These are phyloP conservation scores for Theretra japonica DNA, from an alignment of 2,888 invertebrate genomes.

Conservation along the genomic window DNA sequence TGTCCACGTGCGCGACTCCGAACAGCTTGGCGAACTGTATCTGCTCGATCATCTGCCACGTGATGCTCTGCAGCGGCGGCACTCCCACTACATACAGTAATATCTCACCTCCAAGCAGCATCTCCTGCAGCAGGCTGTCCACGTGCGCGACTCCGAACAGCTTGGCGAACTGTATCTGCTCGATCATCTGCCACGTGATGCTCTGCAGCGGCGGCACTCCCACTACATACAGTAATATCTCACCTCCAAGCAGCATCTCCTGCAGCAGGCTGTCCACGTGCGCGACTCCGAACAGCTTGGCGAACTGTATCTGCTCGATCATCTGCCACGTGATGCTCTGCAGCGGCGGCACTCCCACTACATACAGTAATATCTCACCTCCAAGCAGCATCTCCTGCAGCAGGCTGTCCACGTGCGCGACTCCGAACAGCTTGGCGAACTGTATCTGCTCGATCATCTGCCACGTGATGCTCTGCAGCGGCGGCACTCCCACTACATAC, in stretches of 20 bases:
- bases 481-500: no score
- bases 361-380: no score
- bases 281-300: constrained; percentile 96
- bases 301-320: constrained; percentile 99
- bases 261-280: constrained; percentile 97
- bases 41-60: constrained; percentile 99
- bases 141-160: constrained; percentile 97
- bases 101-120: constrained; percentile 96
- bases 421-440: constrained; percentile 97
- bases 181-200: constrained; percentile 99
- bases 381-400: constrained; percentile 98
- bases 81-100: no score
- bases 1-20: constrained; percentile 97
- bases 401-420: constrained; percentile 96
- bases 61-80: constrained; percentile 97
- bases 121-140: constrained; percentile 97
- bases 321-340: constrained; percentile 99
- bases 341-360: constrained; percentile 96
- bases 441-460: constrained; percentile 99
- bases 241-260: constrained; percentile 98
- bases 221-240: no score
- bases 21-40: constrained; percentile 98
- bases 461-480: constrained; percentile 98
- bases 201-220: constrained; percentile 97
- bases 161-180: constrained; percentile 98